These are phyloP conservation scores for Pluvianellus socialis DNA, from an alignment of 2,113 vertebrate genomes.

Conservation along the genomic window DNA sequence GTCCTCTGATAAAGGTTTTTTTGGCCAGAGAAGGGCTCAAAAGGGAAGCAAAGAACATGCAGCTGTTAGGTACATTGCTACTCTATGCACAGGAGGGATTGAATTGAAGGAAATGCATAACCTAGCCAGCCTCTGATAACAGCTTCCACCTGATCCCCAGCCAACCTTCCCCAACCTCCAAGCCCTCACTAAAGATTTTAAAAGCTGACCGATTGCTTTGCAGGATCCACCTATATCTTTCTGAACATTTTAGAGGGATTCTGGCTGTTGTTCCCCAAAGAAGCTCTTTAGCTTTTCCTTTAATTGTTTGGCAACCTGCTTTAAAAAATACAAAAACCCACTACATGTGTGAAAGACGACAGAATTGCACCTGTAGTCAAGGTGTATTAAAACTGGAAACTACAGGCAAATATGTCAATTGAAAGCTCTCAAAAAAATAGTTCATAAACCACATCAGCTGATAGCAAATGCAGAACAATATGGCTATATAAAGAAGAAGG, in stretches of 20 bases:
- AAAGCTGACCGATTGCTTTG: background rate
- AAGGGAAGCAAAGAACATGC: slow-evolving; percentile 2
- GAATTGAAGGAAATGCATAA: slow-evolving; percentile 53
- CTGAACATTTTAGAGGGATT: background rate
- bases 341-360: background rate
- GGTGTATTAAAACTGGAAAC: background rate
- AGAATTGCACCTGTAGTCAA: background rate
- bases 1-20: slow-evolving; percentile 14
- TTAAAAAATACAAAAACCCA: background rate
- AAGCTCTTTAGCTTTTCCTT: background rate
- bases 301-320: background rate
- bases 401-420: background rate
- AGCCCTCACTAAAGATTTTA: background rate
- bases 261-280: background rate
- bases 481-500: background rate
- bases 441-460: background rate
- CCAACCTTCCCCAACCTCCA: background rate
- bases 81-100: background rate
- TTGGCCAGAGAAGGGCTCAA: background rate
- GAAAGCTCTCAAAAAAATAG: background rate
- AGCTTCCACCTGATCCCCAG: slow-evolving; percentile 1
- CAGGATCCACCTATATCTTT: background rate
- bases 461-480: background rate
- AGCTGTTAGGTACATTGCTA: background rate
- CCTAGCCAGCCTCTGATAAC: background rate